Base-by-base conservation (phyloP, 2,113 vertebrate species). In the Aviceda subcristata region DNA sequence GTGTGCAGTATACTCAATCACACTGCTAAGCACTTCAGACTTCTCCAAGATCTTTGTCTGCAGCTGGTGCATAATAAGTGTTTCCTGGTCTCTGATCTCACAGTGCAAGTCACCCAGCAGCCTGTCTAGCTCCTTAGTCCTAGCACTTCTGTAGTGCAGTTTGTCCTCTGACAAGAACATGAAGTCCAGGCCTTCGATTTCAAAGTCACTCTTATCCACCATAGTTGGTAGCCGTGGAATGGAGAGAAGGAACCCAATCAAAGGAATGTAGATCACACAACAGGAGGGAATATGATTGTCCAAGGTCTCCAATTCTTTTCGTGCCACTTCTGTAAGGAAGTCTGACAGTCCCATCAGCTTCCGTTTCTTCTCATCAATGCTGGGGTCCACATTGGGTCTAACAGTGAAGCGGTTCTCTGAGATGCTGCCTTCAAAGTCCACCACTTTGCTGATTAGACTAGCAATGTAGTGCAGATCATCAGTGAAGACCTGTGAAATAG, bases 161-260 rank as follows among this genome's bases (percentile, higher is more conserved):
- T 99, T 99, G 48, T 99, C 98, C 17, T 99, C 98, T 84, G 99
- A 99, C 62, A 99, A 98, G 96, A 99, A 99, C 98, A 99, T 99
- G 89, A 99, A 99, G 92, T 99, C 99, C 93, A 99, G 98, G 17
- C 99, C 99, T 64, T 98, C 97, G 5, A 99, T 99, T 96, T 99
- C 98, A 32, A 99, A 99, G 96, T 99, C 99, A 59, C 97, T 98
- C 91, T 98, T 99, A 60, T 99, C 98, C 72, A 98, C 93, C 99
- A 99, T 99, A 74, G 89, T 98, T 83, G 99, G 98, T 50, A 99
- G 97, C 46, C 99, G 99, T 93, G 99, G 99, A 91, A 99, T 96
- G 86, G 98, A 98, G 26, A 99, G 99, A 72, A 99, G 98, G 94
- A 99, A 99, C 80, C 99, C 99, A 69, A 99, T 99, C 98, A 99